Conservation (phyloP, 2,888 invertebrate genomes). For the Carabus problematicus region DNA sequence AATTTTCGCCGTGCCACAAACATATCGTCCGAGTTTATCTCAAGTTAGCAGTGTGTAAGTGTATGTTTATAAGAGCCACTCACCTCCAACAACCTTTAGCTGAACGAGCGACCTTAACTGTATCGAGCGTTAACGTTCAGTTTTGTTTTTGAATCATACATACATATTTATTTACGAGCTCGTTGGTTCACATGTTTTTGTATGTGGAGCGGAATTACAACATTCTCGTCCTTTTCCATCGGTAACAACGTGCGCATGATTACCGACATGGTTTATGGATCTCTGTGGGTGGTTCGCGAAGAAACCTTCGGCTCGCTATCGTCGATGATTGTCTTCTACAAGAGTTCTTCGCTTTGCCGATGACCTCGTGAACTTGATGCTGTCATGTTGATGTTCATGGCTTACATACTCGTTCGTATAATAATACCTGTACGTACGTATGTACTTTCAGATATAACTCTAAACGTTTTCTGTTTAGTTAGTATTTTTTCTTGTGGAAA, state of each 20-base stretch:
- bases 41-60: not conserved
- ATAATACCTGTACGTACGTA: constrained; percentile 3
- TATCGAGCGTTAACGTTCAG: constrained; percentile 33
- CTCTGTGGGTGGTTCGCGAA: constrained; percentile 50
- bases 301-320: constrained; percentile 10
- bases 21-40: constrained; percentile 2
- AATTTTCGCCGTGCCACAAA: constrained; percentile 4
- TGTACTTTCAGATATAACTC: constrained; percentile 17
- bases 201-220: constrained; percentile 50
- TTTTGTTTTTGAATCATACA: constrained; percentile 39
- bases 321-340: constrained; percentile 12
- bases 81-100: no score
- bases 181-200: constrained; percentile 39
- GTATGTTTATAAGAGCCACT: no score
- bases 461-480: constrained; percentile 17
- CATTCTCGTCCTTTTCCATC: constrained; percentile 48
- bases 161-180: constrained; percentile 40
- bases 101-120: no score
- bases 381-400: constrained; percentile 27
- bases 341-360: constrained; percentile 6
- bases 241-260: constrained; percentile 51
- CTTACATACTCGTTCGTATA: constrained; percentile 20
- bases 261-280: constrained; percentile 50
- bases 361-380: constrained; percentile 32
- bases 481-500: constrained; percentile 10